Conservation (phyloP, 2,888 invertebrate genomes). For the Eremobia ochroleuca region DNA sequence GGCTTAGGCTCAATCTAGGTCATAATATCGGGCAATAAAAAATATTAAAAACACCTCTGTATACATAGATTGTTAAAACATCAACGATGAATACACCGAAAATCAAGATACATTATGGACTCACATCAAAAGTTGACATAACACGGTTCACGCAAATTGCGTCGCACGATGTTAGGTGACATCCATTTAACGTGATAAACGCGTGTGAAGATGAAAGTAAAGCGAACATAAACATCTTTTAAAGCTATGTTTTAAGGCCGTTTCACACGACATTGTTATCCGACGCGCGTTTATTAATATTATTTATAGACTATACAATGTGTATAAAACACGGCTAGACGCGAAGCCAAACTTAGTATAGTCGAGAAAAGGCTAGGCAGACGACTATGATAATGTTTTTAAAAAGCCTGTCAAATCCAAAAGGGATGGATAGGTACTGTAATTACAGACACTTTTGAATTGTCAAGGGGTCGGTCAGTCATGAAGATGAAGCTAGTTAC, state of each 20-base stretch:
- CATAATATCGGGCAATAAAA: background rate
- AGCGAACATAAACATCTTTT: slow-evolving; percentile 20
- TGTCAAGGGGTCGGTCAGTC: no score
- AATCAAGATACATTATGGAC: slow-evolving; percentile 1
- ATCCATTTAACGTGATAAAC: slow-evolving; percentile 31
- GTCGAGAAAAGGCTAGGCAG: no score
- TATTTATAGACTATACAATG: background rate
- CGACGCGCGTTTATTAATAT: background rate
- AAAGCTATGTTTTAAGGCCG: background rate
- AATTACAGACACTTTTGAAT: background rate
- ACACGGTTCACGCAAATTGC: slow-evolving; percentile 29
- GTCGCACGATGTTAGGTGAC: slow-evolving; percentile 24
- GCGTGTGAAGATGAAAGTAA: slow-evolving; percentile 21
- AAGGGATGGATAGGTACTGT: background rate
- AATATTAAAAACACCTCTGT: background rate
- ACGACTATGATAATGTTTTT: no score
- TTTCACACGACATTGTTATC: slow-evolving; percentile 3
- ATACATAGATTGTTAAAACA: background rate
- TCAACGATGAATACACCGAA: background rate
- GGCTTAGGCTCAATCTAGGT: background rate
- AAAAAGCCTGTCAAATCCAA: no score
- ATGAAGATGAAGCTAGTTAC: no score
- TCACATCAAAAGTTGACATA: slow-evolving; percentile 21
- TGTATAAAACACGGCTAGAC: background rate
- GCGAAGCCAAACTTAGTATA: no score